Evolutionary conservation across 2,113 vertebrate genomes (phyloP).

Genomic region (Pseudorectes ferrugineus): DNA sequence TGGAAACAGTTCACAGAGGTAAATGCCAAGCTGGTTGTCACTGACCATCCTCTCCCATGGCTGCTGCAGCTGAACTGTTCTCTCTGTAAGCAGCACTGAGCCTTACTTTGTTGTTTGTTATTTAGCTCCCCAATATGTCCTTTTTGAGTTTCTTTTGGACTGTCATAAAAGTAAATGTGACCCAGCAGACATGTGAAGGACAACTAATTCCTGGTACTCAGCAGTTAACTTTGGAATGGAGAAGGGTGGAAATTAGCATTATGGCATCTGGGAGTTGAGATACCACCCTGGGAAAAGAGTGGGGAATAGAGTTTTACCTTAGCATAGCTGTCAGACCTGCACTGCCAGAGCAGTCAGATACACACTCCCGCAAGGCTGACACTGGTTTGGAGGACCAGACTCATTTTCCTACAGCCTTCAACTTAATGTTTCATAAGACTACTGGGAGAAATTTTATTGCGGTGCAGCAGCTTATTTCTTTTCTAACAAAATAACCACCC

Average conservation of each 20-base stretch:
- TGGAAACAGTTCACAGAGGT: not conserved
- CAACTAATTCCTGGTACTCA: not conserved
- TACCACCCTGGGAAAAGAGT: not conserved
- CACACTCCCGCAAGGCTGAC: not conserved
- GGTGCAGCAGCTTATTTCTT: not conserved
- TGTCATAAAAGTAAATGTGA: not conserved
- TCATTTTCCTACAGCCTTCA: conserved; percentile 12
- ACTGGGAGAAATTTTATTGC: not conserved
- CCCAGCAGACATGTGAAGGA: not conserved
- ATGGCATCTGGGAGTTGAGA: not conserved
- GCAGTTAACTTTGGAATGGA: not conserved
- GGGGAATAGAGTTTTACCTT: not conserved
- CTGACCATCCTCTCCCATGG: not conserved
- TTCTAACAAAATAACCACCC: conserved; percentile 12
- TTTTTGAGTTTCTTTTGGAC: not conserved
- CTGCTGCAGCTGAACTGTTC: not conserved
- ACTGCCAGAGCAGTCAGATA: not conserved
- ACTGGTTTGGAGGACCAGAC: not conserved
- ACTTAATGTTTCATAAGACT: not conserved
- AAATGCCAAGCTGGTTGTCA: not conserved
- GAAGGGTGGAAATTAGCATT: not conserved
- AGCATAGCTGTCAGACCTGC: not conserved
- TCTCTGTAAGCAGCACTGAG: not conserved
- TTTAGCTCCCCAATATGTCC: not conserved
- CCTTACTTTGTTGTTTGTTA: not conserved